Conservation (phyloP, 2,113 vertebrate genomes). For the Falco punctatus region DNA sequence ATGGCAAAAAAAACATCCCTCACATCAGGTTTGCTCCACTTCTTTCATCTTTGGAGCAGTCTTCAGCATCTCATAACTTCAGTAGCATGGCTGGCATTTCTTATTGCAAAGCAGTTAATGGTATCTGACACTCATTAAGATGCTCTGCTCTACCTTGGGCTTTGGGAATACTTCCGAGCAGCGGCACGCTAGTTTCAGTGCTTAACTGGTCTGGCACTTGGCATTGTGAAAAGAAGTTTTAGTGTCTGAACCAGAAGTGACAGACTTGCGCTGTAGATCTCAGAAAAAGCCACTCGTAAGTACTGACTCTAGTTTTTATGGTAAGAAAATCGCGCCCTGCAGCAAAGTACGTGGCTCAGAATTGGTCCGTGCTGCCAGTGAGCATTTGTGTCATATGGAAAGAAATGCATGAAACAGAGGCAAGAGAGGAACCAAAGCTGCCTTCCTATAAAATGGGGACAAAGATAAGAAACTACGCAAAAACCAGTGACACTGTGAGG, state of each 20-base stretch:
- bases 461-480: neutral
- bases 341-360: neutral
- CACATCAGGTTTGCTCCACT: neutral
- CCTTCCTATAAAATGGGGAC: fast-evolving
- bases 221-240: neutral
- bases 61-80: neutral
- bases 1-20: neutral
- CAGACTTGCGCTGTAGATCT: neutral
- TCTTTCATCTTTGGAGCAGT: constrained; percentile 9
- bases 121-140: neutral
- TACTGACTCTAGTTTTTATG: neutral
- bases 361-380: neutral
- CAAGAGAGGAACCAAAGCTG: neutral
- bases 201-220: neutral
- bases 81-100: neutral
- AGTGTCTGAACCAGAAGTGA: neutral
- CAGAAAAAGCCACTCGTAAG: neutral
- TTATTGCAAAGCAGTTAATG: neutral
- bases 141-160: neutral
- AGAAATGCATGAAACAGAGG: neutral
- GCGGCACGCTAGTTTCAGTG: neutral
- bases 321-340: neutral
- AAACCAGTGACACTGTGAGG: fast-evolving
- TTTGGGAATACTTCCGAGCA: neutral
- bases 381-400: neutral